These are phyloP conservation scores for Pachyseris speciosa DNA, from an alignment of 64 coral and sea anemone species.

Conservation along the genomic window DNA sequence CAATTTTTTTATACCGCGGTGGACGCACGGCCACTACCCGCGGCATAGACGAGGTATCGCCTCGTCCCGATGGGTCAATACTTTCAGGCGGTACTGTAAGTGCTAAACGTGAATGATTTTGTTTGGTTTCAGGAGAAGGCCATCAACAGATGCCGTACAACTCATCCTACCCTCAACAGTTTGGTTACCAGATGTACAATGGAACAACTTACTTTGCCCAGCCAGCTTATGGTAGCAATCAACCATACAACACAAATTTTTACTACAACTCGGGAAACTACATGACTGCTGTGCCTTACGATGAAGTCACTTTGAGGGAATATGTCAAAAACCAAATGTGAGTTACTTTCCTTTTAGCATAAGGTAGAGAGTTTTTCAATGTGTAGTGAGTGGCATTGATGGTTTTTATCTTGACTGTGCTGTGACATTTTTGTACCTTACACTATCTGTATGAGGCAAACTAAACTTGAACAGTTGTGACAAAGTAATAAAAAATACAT, in stretches of 20 bases:
- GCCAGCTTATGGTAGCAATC: constrained; percentile 54
- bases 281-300: constrained; percentile 45
- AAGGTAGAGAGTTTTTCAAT: not conserved
- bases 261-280: constrained; percentile 75
- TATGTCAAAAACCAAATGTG: constrained; percentile 93
- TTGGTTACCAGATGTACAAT: constrained; percentile 84
- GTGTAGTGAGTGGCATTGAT: no score
- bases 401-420: no score
- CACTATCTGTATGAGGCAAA: no score
- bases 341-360: not conserved
- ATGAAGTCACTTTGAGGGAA: constrained; percentile 67
- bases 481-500: no score
- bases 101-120: not conserved
- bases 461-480: no score
- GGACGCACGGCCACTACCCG: no score
- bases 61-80: no score
- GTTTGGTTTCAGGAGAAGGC: constrained; percentile 23
- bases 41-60: no score
- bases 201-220: constrained; percentile 82
- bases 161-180: constrained; percentile 58
- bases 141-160: constrained; percentile 82
- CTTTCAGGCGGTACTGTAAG: no score
- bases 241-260: constrained; percentile 69
- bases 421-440: no score
- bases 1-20: no score